Base-by-base conservation (phyloP, 2,797 vertebrate genomes). In the Phalanger gymnotis region DNA sequence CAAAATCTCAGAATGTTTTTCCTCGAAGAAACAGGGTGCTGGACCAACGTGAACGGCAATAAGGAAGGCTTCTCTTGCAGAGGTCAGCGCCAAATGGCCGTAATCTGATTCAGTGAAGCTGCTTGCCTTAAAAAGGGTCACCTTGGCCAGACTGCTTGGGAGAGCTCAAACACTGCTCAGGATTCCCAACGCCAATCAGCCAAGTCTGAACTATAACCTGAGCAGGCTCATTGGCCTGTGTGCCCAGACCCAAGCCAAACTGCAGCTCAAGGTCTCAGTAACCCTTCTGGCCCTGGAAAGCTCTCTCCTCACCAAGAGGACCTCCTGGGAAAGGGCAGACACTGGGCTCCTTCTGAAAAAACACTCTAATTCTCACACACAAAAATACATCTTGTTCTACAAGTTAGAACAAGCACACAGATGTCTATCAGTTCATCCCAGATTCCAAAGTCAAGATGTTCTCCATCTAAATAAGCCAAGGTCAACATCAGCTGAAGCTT, bases 141-240 rank as follows among this genome's bases (percentile, higher is more conserved):
- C 97, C 93, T 91, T 96, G 91, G 90, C 22, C 58, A 90, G 92
- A 51, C 87, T 61, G 53, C 5, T 92, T 16, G 95, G 92, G 54
- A 30, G 93, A 95, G 57, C 95, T 92, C 94, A 34, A 53, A 16
- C 0, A 56, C 12, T 54, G 95, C 97, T 90, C 34, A 31, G 28
- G 89, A 40, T n/a, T 53, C 51, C 57, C 90, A 91, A 4, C 2
- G 27, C 93, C 95, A 94, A 2, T 16, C 89, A 95, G 95, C 92
- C 90, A 94, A 95, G 90, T 53, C 57, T 93, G 53, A 95, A 95
- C 95, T 96, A 97, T 95, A 97, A 98, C 97, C 96, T 96, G 96
- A 96, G 25, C 96, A 97, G 96, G 96, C 97, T 58, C 57, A 91
- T 56, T 81, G 95, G 96, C 93, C 94, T 66, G 58, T 31, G 93